phyloP scores from a whole-genome alignment of 2,113 vertebrate species.

The Solenodon paradoxus region DNA sequence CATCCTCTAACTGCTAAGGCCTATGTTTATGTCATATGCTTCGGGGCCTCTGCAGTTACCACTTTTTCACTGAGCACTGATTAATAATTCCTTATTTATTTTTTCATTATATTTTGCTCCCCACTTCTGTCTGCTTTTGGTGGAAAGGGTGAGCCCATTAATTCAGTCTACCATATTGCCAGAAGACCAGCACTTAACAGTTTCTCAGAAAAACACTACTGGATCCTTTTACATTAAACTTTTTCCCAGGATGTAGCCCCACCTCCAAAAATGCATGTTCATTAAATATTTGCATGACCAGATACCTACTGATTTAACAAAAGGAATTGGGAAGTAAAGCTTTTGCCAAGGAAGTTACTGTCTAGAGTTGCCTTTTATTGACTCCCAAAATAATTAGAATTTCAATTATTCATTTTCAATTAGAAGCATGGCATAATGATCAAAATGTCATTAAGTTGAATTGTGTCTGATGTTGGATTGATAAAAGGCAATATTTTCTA shows the following conservation, averaged over 20 bases:
- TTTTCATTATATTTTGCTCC: neutral
- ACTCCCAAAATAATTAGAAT: conserved; percentile 83
- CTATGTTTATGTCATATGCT: neutral
- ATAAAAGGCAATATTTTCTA: conserved; percentile 66
- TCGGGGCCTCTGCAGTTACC: neutral
- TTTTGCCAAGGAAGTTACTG: conserved; percentile 75
- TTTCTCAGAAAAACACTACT: neutral
- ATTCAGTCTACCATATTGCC: neutral
- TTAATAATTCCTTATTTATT: neutral
- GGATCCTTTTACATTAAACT: conserved; percentile 23
- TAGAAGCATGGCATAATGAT: conserved; percentile 82
- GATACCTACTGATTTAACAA: conserved; percentile 70
- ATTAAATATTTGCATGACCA: conserved; percentile 67
- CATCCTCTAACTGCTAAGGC: neutral
- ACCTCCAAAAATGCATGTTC: neutral
- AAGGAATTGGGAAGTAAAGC: conserved; percentile 74
- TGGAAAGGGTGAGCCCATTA: neutral
- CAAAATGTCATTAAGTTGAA: conserved; percentile 85
- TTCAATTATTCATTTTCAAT: conserved; percentile 88
- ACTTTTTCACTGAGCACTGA: neutral
- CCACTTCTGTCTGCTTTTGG: neutral
- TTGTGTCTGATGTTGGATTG: conserved; percentile 80
- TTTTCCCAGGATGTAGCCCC: neutral
- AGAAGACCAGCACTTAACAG: neutral
- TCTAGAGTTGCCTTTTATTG: conserved; percentile 76